Conservation (phyloP, 2,888 invertebrate species). For the Sarcophaga carnaria region DNA sequence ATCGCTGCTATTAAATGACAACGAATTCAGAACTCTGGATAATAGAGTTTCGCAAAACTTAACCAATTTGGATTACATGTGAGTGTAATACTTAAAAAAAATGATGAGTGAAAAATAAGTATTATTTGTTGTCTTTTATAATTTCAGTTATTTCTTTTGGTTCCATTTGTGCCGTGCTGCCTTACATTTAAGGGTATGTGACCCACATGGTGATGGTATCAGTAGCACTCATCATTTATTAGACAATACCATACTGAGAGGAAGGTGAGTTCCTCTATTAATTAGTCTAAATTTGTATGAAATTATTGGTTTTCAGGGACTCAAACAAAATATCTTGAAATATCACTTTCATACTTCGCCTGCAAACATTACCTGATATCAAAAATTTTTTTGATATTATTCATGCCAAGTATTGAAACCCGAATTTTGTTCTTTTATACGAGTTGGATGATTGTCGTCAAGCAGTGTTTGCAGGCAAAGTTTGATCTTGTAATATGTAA, state of each 20-base stretch:
- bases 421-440: no score
- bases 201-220: slow-evolving; percentile 85
- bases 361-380: no score
- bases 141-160: slow-evolving; percentile 83
- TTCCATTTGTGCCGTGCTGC: slow-evolving; percentile 84
- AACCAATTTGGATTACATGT: slow-evolving; percentile 82
- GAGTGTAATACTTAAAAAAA: slow-evolving; percentile 74
- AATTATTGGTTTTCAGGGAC: no score
- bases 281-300: no score
- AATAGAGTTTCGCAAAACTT: slow-evolving; percentile 80
- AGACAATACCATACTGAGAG: slow-evolving; percentile 83
- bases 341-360: no score
- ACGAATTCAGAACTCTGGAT: slow-evolving; percentile 80
- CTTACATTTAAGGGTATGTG: slow-evolving; percentile 83
- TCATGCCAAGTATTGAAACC: no score
- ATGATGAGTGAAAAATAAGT: neutral
- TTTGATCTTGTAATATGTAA: no score
- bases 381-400: no score
- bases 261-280: slow-evolving; percentile 79
- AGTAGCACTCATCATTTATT: slow-evolving; percentile 84
- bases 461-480: no score
- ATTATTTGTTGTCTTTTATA: neutral
- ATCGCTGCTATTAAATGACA: slow-evolving; percentile 81
- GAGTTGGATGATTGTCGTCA: no score
- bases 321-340: no score